Evolutionary conservation across 2,888 invertebrate genomes (phyloP), one percentile per base, ranked within the genome.

Genomic region (Acholoe squamosa): DNA sequence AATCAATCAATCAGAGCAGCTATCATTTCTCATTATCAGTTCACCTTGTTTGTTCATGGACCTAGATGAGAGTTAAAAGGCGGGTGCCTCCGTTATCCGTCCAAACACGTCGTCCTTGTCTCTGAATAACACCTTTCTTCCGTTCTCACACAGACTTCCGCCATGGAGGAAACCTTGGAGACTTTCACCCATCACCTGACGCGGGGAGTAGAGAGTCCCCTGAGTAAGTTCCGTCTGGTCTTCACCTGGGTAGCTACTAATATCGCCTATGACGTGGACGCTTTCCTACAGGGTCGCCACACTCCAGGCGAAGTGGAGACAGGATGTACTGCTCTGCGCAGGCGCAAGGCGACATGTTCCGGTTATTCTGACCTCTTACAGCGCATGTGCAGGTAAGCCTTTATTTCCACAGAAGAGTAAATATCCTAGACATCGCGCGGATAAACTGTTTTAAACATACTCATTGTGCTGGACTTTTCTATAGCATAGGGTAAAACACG

Each of bases 221-320:
- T 84, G 34, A 51, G 43, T 43, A 34, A 28, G 22, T 51, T 84
- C 51, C 84, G 84, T 34, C 0, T 84, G 25, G 28, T 84, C 33
- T 84, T 84, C 51, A 84, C 84, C 43, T 84, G 84, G 84, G 51
- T 84, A 19, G 84, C 84, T 7, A 84, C 84, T 25, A 84, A 84
- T 25, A 84, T 84, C 43, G 84, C 84, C 84, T 84, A 84, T 19
- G 84, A 84, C 84, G 84, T 84, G 14, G 43, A 43, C 34, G 84
- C 84, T 19, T 84, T 84, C 84, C 19, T 43, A 1, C 84, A 51
- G 43, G 84, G 84, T n/a, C 84, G 34, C 7, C 84, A 84, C 19
- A 84, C 84, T 22, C 84, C 84, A 43, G 19, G 34, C 0, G 34
- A 43, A 7, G 51, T 22, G 5, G 43, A 84, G 25, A 84, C 19